phyloP scores from a whole-genome alignment of 2,113 vertebrate genomes.

The Murina feae region DNA sequence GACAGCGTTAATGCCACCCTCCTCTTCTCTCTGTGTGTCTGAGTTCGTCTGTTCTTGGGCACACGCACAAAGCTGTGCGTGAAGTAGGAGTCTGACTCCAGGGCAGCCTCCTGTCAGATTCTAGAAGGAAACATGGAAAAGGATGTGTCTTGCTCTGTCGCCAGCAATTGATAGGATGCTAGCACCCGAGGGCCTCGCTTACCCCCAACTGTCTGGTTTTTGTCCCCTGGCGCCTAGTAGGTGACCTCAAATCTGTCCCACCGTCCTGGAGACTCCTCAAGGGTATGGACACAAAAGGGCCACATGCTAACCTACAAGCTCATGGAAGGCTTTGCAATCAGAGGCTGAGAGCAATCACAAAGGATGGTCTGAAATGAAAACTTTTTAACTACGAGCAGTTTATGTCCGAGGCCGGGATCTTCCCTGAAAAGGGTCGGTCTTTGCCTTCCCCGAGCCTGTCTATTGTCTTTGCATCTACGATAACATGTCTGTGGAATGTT shows the following conservation, averaged over 20 bases:
- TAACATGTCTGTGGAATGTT: too few relatives aligned
- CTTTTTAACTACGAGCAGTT: too few relatives aligned
- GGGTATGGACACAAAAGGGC: too few relatives aligned
- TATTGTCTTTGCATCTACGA: too few relatives aligned
- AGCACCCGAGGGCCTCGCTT: not conserved
- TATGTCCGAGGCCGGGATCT: too few relatives aligned
- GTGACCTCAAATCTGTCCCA: not conserved
- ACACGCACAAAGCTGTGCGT: rapidly evolving
- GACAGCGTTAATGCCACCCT: not conserved
- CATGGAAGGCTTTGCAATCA: too few relatives aligned
- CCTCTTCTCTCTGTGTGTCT: not conserved
- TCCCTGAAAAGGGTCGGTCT: too few relatives aligned
- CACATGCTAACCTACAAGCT: too few relatives aligned
- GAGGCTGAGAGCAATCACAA: rapidly evolving
- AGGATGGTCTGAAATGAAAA: too few relatives aligned
- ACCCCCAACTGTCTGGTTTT: not conserved
- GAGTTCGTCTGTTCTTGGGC: not conserved
- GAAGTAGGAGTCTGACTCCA: not conserved
- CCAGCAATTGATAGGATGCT: not conserved
- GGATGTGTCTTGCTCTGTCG: not conserved
- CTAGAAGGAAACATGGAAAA: not conserved
- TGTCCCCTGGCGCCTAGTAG: not conserved
- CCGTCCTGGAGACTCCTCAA: not conserved
- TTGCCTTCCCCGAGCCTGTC: too few relatives aligned
- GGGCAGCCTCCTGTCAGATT: not conserved